Evolutionary conservation across 2,113 vertebrate genomes (phyloP).

Genomic region (Hassar affinis): DNA sequence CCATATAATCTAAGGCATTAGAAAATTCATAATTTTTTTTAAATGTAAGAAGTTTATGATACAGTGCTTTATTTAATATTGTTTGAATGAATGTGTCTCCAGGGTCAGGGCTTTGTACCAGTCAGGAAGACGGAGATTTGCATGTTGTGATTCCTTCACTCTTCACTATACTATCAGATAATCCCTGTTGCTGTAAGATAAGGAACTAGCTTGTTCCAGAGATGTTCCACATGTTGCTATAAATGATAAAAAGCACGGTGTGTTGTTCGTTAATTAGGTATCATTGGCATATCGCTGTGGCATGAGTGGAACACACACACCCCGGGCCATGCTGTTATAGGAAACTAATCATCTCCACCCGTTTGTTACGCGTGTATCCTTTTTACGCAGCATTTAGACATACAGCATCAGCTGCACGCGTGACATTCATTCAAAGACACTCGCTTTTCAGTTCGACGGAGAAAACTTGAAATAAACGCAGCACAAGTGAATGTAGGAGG

Average conservation of each 20-base stretch:
- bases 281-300: neutral
- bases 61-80: too few species aligned
- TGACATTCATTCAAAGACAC: neutral
- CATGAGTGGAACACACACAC: neutral
- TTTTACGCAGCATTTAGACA: too few species aligned
- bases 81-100: too few species aligned
- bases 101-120: too few species aligned
- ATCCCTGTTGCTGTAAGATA: neutral
- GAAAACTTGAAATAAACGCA: conserved; percentile 8
- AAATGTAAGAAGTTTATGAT: too few species aligned
- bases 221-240: neutral
- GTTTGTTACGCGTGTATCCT: neutral
- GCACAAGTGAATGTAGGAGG: conserved; percentile 29
- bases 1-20: too few species aligned
- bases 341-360: neutral
- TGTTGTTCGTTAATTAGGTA: neutral
- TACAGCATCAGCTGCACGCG: neutral
- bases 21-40: too few species aligned
- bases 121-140: too few species aligned
- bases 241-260: neutral
- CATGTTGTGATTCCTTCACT: too few species aligned
- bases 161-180: too few species aligned
- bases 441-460: too few species aligned
- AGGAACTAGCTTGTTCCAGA: neutral
- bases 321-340: neutral